Conservation (phyloP, 2,113 vertebrate genomes). For the Rhinichthys klamathensis region DNA sequence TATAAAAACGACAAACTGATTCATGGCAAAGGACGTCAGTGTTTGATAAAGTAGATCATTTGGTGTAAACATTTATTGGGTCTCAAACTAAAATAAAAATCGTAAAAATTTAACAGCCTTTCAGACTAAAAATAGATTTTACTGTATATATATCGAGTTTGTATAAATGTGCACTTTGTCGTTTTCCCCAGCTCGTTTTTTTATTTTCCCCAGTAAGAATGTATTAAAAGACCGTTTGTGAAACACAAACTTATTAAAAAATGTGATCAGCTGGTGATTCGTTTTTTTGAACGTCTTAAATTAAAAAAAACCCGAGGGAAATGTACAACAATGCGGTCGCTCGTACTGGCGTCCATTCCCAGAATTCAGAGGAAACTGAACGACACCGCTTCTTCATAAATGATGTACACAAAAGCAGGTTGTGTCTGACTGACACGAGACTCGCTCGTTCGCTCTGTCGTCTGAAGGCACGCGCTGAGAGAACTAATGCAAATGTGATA, state of each 20-base stretch:
- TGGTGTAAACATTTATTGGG: conserved; percentile 91
- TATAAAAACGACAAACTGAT: background rate
- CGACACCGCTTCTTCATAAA: background rate
- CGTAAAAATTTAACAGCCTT: conserved; percentile 81
- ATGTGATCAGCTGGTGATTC: background rate
- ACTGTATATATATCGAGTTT: conserved; percentile 68
- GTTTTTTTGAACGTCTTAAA: background rate
- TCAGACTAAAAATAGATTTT: conserved; percentile 39
- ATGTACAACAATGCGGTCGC: background rate
- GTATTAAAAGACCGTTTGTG: conserved; percentile 53
- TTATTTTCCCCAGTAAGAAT: conserved; percentile 80
- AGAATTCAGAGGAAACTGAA: background rate
- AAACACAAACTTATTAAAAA: background rate
- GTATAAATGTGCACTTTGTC: conserved; percentile 80
- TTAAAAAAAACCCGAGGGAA: background rate
- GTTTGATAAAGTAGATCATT: conserved; percentile 48
- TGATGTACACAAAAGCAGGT: background rate
- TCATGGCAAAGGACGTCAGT: conserved; percentile 11
- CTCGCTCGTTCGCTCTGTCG: background rate
- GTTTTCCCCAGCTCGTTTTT: conserved; percentile 80
- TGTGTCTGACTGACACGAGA: background rate
- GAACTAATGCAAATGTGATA: background rate
- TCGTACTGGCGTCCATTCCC: background rate
- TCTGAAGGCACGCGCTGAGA: background rate
- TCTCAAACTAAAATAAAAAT: conserved; percentile 84